Conservation (phyloP, 2,888 invertebrate genomes). For the Stenodema calcarata region DNA sequence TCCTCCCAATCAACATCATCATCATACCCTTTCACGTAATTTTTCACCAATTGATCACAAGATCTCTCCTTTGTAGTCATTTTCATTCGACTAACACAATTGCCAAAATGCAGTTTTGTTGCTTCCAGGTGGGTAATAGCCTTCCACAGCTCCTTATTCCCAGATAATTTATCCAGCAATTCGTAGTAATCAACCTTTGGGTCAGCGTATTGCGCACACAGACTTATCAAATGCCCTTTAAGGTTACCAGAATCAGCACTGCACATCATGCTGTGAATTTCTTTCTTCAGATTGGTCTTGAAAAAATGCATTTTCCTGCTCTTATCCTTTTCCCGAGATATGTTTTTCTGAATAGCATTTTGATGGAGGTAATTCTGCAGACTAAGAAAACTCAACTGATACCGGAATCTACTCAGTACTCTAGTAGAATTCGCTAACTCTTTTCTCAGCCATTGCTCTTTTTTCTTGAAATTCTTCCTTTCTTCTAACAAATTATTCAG, state of each 20-base stretch:
- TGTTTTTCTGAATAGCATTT: conserved; percentile 6
- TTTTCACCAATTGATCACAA: background rate
- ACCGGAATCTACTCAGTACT: background rate
- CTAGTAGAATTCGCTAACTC: background rate
- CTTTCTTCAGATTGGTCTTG: conserved; percentile 29
- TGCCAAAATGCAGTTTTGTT: conserved; percentile 32
- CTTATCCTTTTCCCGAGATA: conserved; percentile 13
- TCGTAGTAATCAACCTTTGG: conserved; percentile 12
- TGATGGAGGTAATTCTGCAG: conserved; percentile 27
- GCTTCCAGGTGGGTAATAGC: conserved; percentile 36
- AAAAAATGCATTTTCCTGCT: conserved; percentile 20
- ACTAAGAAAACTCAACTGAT: conserved; percentile 2
- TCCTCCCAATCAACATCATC: conserved; percentile 7
- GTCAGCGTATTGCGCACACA: conserved; percentile 28
- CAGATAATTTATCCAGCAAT: conserved; percentile 17
- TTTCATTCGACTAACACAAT: conserved; percentile 19
- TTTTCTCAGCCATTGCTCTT: conserved; percentile 26
- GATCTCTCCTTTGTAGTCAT: background rate
- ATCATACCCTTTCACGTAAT: background rate
- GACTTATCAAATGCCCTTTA: conserved; percentile 7
- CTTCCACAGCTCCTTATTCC: conserved; percentile 38
- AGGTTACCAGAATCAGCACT: background rate
- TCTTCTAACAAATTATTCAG: conserved; percentile 9
- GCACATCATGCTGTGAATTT: conserved; percentile 38
- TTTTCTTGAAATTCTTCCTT: background rate